phyloP scores from a whole-genome alignment of 53 echinoderm and acorn worm genomes.

The Zoroaster sp. region DNA sequence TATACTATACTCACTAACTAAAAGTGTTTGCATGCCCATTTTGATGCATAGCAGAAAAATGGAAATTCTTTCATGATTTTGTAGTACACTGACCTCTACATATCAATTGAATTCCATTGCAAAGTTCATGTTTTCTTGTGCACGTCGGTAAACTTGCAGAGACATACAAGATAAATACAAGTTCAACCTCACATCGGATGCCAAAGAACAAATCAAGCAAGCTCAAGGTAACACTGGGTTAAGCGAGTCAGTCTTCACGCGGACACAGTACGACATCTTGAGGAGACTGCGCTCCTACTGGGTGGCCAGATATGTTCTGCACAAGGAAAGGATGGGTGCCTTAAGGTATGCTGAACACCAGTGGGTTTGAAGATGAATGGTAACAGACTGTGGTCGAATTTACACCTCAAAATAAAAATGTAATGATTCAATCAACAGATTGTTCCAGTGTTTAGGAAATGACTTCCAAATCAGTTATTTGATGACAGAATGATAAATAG shows the following conservation, averaged over 20 bases:
- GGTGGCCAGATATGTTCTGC: constrained; percentile 92
- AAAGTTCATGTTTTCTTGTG: not conserved
- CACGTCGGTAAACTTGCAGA: constrained; percentile 29
- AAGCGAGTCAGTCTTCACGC: constrained; percentile 95
- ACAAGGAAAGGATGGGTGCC: constrained; percentile 78
- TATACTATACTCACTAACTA: no score
- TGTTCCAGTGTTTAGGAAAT: no score
- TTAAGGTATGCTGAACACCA: constrained; percentile 59
- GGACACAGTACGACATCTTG: constrained; percentile 96
- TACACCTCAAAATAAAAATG: not conserved
- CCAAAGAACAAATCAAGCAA: constrained; percentile 92
- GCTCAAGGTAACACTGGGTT: constrained; percentile 96
- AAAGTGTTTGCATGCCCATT: no score
- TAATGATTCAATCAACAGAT: not conserved
- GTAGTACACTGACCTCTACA: no score
- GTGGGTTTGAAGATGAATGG: not conserved
- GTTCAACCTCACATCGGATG: constrained; percentile 90
- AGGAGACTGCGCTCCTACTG: constrained; percentile 94
- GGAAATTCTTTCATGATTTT: no score
- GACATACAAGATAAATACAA: constrained; percentile 97
- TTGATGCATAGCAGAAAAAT: no score
- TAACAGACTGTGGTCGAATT: not conserved
- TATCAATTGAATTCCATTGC: not conserved
- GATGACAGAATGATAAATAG: no score
- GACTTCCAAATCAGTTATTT: no score